Percentiles rank a stretch among this genome's conserved stretches.
Evolutionary conservation across 2,888 invertebrate species (phyloP).

Genomic region (Drosophila yooni): DNA sequence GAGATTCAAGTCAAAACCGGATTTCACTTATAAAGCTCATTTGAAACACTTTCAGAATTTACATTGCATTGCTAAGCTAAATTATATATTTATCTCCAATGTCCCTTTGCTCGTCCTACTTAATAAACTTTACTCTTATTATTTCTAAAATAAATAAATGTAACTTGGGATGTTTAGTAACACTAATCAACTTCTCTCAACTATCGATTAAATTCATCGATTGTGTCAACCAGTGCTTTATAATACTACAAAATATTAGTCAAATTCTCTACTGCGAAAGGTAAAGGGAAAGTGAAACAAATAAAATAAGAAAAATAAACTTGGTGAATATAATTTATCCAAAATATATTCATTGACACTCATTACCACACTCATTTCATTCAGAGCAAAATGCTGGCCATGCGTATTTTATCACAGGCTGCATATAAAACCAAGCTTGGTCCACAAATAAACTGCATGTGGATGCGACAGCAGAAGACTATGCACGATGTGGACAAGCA

Average conservation of each 20-base stretch:
- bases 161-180: not conserved
- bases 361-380: not conserved
- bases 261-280: not conserved
- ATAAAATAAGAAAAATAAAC: not conserved
- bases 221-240: slow-evolving; percentile 5
- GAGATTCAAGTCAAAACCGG: not conserved
- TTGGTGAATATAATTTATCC: slow-evolving; percentile 6
- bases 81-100: not conserved
- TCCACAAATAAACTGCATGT: slow-evolving; percentile 10
- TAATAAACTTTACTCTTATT: not conserved
- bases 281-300: not conserved
- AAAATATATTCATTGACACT: not conserved
- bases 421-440: not conserved
- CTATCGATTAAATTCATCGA: not conserved
- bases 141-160: not conserved
- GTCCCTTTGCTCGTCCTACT: not conserved
- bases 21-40: not conserved
- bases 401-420: slow-evolving; percentile 1
- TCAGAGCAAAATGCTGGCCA: slow-evolving; percentile 27
- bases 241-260: not conserved
- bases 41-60: not conserved
- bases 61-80: not conserved
- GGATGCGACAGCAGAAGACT: slow-evolving; percentile 79
- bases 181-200: not conserved
- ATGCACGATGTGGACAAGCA: slow-evolving; percentile 81